Evolutionary conservation across 2,888 invertebrate species (phyloP).

Genomic region (Alloscopus bannaensis): DNA sequence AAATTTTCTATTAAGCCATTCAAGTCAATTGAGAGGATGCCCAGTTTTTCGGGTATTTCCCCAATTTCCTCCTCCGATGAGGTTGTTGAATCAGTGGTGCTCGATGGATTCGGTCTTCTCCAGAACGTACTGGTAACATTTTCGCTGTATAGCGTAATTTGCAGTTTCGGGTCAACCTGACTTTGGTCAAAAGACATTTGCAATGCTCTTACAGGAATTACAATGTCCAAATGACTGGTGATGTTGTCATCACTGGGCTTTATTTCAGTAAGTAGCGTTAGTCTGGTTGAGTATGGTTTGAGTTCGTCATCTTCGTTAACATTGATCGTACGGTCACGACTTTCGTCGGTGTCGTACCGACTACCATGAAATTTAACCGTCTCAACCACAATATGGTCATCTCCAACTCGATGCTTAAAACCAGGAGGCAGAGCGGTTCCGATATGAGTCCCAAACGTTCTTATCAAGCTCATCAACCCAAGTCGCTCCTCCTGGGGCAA

Average conservation of each 20-base stretch:
- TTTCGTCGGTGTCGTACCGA: too few species aligned
- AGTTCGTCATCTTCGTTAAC: background rate
- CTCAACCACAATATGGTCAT: constrained; percentile 49
- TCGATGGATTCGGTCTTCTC: background rate
- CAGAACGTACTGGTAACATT: too few species aligned
- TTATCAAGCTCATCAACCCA: background rate
- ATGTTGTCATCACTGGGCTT: background rate
- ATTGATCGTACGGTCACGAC: background rate
- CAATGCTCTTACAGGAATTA: constrained; percentile 59
- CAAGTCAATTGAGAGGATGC: constrained; percentile 59
- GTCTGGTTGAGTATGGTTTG: background rate
- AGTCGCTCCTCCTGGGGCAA: constrained; percentile 15
- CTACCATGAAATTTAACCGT: constrained; percentile 54
- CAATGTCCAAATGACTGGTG: constrained; percentile 27
- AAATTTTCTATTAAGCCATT: constrained; percentile 68
- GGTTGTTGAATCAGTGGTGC: background rate
- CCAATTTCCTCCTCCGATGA: constrained; percentile 4
- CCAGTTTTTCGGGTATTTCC: constrained; percentile 51
- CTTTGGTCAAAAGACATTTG: constrained; percentile 34
- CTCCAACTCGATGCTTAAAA: constrained; percentile 25
- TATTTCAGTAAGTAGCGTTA: background rate
- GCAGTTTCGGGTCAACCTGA: constrained; percentile 43
- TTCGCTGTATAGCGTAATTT: constrained; percentile 65
- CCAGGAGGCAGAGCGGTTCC: constrained; percentile 48
- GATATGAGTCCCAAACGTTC: background rate